Evolutionary conservation across 2,797 vertebrate genomes (phyloP).

Genomic region (Varecia variegata): DNA sequence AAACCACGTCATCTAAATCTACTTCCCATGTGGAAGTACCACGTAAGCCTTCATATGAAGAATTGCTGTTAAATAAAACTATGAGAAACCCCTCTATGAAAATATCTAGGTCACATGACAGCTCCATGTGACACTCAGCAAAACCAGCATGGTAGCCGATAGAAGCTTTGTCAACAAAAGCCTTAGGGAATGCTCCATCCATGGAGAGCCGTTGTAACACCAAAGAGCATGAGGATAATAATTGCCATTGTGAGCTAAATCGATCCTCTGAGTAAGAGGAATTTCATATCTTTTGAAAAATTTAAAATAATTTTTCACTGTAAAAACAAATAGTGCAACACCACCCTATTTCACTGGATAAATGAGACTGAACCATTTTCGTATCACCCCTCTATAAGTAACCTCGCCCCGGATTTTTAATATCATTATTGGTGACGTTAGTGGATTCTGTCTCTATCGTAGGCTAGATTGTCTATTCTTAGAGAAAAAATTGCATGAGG

Average conservation of each 20-base stretch:
- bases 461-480: not conserved
- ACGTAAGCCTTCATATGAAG: not conserved
- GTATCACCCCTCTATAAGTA: accelerated
- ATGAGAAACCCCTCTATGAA: accelerated
- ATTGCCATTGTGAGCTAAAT: not conserved
- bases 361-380: not conserved
- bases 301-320: not conserved
- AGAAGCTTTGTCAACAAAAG: not conserved
- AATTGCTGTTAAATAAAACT: not conserved
- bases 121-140: not conserved
- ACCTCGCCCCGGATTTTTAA: not conserved
- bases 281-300: not conserved
- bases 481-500: not conserved
- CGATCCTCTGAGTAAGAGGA: not conserved
- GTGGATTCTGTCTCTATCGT: not conserved
- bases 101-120: too few relatives aligned
- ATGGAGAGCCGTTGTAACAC: not conserved
- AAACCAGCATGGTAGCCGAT: not conserved
- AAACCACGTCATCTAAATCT: not conserved
- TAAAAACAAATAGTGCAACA: not conserved
- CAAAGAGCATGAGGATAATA: not conserved
- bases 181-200: too few relatives aligned
- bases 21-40: not conserved
- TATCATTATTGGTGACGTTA: not conserved
- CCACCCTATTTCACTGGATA: not conserved